These are phyloP conservation scores for Eumerus sabulonum DNA, from an alignment of 2,888 invertebrate genomes.

Conservation along the genomic window DNA sequence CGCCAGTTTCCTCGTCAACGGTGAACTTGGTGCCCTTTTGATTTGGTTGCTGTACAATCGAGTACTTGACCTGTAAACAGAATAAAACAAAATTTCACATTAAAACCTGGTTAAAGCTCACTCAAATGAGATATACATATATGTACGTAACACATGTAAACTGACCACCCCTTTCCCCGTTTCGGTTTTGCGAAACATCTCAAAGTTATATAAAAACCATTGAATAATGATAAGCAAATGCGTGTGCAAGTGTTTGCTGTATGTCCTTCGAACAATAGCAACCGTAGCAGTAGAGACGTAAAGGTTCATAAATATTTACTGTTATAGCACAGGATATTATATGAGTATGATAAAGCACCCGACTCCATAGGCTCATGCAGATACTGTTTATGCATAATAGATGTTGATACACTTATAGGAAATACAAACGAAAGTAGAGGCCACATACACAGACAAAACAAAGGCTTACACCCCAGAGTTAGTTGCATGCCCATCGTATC, in stretches of 20 bases:
- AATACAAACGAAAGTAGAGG: no score
- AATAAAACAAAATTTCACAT: conserved; percentile 9
- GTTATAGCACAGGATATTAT: conserved; percentile 14
- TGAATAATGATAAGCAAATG: conserved; percentile 22
- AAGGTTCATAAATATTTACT: conserved; percentile 44
- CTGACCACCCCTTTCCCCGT: not conserved
- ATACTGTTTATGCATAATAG: conserved; percentile 47
- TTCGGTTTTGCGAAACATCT: not conserved
- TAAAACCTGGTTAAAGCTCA: not conserved
- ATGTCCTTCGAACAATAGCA: not conserved
- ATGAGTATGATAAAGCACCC: conserved; percentile 21
- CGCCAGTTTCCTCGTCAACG: conserved; percentile 96
- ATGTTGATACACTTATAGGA: conserved; percentile 20
- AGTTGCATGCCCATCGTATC: conserved; percentile 32
- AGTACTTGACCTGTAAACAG: conserved; percentile 87
- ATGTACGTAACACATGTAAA: no score
- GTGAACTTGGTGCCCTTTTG: conserved; percentile 97
- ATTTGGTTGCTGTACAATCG: conserved; percentile 97
- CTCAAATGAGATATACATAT: not conserved
- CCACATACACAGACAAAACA: no score
- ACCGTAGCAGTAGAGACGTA: conserved; percentile 14
- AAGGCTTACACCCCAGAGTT: not conserved
- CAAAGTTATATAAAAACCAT: not conserved
- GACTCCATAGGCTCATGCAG: conserved; percentile 26
- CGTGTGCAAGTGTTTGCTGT: not conserved